phyloP scores from a whole-genome alignment of 2,888 invertebrate species.

The Epistrophe eligans region DNA sequence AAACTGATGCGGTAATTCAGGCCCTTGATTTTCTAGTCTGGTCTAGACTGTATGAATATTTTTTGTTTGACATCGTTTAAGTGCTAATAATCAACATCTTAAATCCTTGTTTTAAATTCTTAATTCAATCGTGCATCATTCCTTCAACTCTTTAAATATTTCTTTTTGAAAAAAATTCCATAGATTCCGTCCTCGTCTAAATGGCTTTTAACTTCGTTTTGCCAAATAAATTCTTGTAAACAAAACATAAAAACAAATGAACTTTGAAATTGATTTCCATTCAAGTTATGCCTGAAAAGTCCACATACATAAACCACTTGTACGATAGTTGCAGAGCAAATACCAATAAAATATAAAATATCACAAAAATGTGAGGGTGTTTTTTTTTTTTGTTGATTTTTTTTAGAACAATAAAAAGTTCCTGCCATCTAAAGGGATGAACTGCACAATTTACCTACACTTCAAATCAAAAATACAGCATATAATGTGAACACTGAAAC shows the following conservation, averaged over 20 bases:
- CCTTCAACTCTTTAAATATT: too few relatives aligned
- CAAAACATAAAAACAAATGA: not conserved
- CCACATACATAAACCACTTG: constrained; percentile 20
- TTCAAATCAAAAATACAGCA: not conserved
- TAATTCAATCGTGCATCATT: not conserved
- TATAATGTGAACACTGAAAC: not conserved
- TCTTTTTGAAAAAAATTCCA: not conserved
- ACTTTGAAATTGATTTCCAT: constrained; percentile 24
- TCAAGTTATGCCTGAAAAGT: constrained; percentile 25
- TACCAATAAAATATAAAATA: not conserved
- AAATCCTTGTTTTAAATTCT: too few relatives aligned
- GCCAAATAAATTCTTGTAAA: constrained; percentile 15
- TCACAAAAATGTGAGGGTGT: not conserved
- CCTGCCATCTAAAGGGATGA: not conserved
- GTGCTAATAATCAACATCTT: too few relatives aligned
- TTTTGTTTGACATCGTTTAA: too few relatives aligned
- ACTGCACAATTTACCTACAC: too few relatives aligned
- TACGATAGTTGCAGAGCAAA: not conserved
- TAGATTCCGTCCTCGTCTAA: too few relatives aligned
- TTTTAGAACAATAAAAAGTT: not conserved
- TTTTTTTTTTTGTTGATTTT: not conserved
- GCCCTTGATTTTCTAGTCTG: too few relatives aligned
- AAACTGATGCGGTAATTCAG: too few relatives aligned
- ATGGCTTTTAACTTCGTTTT: constrained; percentile 18
- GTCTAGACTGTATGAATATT: too few relatives aligned